A percentile compares a stretch with the other conserved stretches of the same genome.
Evolutionary conservation across 1,140 invertebrate genomes (phyloP).

Genomic region (Drosophila sproati): DNA sequence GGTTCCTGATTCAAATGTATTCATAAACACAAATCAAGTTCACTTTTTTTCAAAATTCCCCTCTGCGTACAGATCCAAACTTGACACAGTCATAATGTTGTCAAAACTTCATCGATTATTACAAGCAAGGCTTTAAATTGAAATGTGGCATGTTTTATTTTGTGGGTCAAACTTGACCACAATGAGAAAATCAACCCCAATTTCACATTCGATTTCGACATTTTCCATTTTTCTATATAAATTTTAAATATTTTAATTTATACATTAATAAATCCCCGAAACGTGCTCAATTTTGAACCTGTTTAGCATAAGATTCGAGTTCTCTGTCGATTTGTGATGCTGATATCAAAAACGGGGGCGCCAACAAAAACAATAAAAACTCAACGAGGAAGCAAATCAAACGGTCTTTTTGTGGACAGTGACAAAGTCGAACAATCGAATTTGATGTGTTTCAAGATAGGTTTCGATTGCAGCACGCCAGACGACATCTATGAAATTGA

Average conservation of each 20-base stretch:
- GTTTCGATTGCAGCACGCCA: conserved; percentile 27
- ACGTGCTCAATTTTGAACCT: conserved; percentile 42
- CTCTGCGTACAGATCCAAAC: too few species aligned
- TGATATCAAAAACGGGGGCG: conserved; percentile 29
- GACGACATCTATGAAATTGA: conserved; percentile 34
- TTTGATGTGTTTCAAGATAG: neutral
- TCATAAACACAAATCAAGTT: too few species aligned
- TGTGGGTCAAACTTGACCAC: neutral
- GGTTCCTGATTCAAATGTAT: too few species aligned
- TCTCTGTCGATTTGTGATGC: conserved; percentile 14
- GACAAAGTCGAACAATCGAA: conserved; percentile 7
- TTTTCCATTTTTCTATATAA: neutral
- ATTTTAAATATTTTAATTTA: conserved; percentile 46
- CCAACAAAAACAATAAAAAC: neutral
- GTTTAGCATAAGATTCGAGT: conserved; percentile 39
- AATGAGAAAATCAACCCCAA: too few species aligned
- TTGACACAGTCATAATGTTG: too few species aligned
- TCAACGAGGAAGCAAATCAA: conserved; percentile 23
- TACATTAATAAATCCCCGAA: conserved; percentile 38
- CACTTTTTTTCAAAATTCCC: too few species aligned
- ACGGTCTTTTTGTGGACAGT: conserved; percentile 21
- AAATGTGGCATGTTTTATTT: neutral
- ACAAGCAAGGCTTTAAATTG: too few species aligned
- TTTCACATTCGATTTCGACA: neutral
- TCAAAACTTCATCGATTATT: too few species aligned